Base-by-base conservation (phyloP, 2,113 vertebrate species). In the Pygoscelis adeliae region DNA sequence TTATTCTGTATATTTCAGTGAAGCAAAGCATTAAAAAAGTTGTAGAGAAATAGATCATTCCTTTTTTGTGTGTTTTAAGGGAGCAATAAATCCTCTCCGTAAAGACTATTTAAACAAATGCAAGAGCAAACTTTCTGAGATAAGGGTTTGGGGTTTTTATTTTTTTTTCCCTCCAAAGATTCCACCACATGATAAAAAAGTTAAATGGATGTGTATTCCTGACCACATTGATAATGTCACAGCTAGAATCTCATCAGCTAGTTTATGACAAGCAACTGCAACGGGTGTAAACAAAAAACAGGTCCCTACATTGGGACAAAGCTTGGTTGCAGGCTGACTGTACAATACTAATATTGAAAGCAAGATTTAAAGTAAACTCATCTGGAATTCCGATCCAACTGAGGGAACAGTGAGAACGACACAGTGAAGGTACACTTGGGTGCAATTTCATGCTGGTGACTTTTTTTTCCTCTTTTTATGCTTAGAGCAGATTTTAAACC, bases 361-460 rank as follows among this genome's bases (percentile, higher is more conserved):
- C 70, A 80, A 67, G 79, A 69, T 44, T 74, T 87, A 69, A 56
- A 70, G 82, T 87, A 88, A 96, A 92, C 88, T 84, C 38, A 32
- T 90, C 66, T 72, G 76, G 93, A 96, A 97, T 94, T 93, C 67
- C 90, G 87, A 96, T 87, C 65, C 11, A 73, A 84, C 61, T 70
- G 90, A 97, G 80, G 87, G 71, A 95, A 97, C 89, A 96, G 95
- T 91, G 90, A 96, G 87, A 98, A 97, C 16, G 8, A 98, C 96
- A 98, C 92, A 97, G 96, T 97, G 95, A 98, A 98, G 92, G 97
- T 94, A 98, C 95, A 98, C 96, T 97, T 97, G 67, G 91, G 96
- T 98, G 97, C 89, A 98, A 95, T 96, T 97, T 97, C 98, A 98
- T 98, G 98, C 98, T 98, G 98, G 98, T 98, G 98, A 97, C 84